A percentile compares a stretch with the other conserved stretches of the same genome.
Conservation (phyloP, 1,140 invertebrate species). For the Oryzaephilus surinamensis region DNA sequence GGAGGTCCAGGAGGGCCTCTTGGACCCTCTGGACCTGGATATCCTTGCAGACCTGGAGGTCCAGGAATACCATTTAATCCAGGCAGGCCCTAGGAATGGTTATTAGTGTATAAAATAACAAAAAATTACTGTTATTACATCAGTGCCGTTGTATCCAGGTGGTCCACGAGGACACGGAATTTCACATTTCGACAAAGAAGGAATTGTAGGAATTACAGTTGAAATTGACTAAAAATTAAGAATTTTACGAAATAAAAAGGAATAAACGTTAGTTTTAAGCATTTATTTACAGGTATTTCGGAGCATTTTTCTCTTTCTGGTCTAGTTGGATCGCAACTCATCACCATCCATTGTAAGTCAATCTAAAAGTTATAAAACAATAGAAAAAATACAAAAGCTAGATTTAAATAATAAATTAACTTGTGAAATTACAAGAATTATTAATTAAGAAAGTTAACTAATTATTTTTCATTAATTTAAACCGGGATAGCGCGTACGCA, state of each 20-base stretch:
- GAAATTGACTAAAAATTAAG: slow-evolving; percentile 11
- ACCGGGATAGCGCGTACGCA: slow-evolving; percentile 3
- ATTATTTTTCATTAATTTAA: neutral
- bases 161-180: slow-evolving; percentile 46
- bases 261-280: neutral
- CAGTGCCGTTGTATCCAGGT: slow-evolving; percentile 47
- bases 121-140: slow-evolving; percentile 31
- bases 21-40: slow-evolving; percentile 25
- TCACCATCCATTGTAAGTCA: slow-evolving; percentile 70
- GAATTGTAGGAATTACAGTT: slow-evolving; percentile 7
- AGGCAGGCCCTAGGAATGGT: slow-evolving; percentile 17
- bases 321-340: slow-evolving; percentile 65
- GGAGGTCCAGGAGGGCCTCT: slow-evolving; percentile 22
- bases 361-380: slow-evolving; percentile 43
- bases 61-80: slow-evolving; percentile 29
- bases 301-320: slow-evolving; percentile 59
- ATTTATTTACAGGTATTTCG: slow-evolving; percentile 49
- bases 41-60: slow-evolving; percentile 28
- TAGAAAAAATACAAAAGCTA: no score
- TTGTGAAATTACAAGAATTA: no score
- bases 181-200: slow-evolving; percentile 19
- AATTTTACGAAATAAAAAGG: neutral
- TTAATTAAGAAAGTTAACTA: neutral
- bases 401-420: no score
- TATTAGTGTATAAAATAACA: neutral